Evolutionary conservation across 1,140 invertebrate species (phyloP), one percentile per base, ranked within the genome.

Genomic region (Drosophila simulans): DNA sequence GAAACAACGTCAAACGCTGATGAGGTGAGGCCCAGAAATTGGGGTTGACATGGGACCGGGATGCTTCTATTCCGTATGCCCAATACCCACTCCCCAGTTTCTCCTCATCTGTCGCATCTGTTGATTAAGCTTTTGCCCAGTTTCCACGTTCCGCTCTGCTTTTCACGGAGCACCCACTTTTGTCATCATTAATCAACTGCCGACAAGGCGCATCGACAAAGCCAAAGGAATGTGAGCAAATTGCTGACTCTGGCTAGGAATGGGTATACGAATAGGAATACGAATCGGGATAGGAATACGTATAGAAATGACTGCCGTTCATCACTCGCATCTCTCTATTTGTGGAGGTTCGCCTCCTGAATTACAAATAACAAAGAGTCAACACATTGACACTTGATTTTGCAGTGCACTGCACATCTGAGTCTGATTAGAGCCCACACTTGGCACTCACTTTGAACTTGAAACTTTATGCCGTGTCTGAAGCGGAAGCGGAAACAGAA

Each of bases 171-270:
- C 60, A 63, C 42, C 77, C 75, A 62, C 83, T 79, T 83, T 86
- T 86, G 83, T 88, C 79, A 83, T 86, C 83, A 88, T 86, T 86
- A 86, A 86, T 86, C 83, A 86, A 77, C 79, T 80, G 83, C 55
- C 75, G 66, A 63, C 83, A 68, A 76, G 75, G 75, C 70, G 71
- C 72, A 88, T 83, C 63, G 75, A 83, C 83, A 79, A 77, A 88
- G 78, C 65, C 74, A 80, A 74, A 71, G 69, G 54, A 74, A 86
- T 85, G 82, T 70, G 53, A 57, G 53, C 75, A 86, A 86, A 76
- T 85, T 86, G 81, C 55, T 62, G 52, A 64, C 13, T 35, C 15
- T 5, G 45, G 0, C 20, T 15, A n/a, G n/a, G 25, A 40, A 53
- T 68, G 43, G 40, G 27, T 13, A 31, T 22, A 46, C 15, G 43